Conservation (phyloP, 2,797 vertebrate genomes). For the Lutjanus campechanus region DNA sequence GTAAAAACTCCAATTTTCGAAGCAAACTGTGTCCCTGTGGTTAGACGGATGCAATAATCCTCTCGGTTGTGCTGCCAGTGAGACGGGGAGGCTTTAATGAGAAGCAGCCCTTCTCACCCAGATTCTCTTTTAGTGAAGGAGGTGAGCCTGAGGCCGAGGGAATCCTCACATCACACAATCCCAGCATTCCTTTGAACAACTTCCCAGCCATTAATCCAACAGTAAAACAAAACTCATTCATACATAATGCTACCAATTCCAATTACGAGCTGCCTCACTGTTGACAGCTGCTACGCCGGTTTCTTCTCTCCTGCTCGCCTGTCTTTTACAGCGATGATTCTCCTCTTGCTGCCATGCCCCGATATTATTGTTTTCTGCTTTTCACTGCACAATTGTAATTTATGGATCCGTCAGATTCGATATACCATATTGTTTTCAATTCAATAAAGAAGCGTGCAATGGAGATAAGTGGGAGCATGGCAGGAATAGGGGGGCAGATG, state of each 20-base stretch:
- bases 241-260: constrained; percentile 39
- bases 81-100: constrained; percentile 46
- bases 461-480: constrained; percentile 44
- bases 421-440: constrained; percentile 51
- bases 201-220: constrained; percentile 52
- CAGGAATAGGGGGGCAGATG: constrained; percentile 10
- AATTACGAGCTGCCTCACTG: constrained; percentile 49
- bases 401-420: constrained; percentile 58
- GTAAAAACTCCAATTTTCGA: constrained; percentile 31
- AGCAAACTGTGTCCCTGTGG: background rate
- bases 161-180: constrained; percentile 64
- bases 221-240: constrained; percentile 57
- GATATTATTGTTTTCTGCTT: constrained; percentile 53
- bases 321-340: background rate
- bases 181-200: constrained; percentile 39
- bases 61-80: constrained; percentile 37
- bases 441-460: constrained; percentile 53
- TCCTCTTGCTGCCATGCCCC: constrained; percentile 32
- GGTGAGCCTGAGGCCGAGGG: constrained; percentile 66
- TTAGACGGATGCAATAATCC: constrained; percentile 30
- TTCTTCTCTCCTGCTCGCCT: constrained; percentile 36
- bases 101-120: constrained; percentile 37
- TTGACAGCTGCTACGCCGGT: constrained; percentile 23
- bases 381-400: constrained; percentile 44
- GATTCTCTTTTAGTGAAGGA: constrained; percentile 43